Evolutionary conservation across 2,888 invertebrate species (phyloP).

Genomic region (Lathronympha strigana): DNA sequence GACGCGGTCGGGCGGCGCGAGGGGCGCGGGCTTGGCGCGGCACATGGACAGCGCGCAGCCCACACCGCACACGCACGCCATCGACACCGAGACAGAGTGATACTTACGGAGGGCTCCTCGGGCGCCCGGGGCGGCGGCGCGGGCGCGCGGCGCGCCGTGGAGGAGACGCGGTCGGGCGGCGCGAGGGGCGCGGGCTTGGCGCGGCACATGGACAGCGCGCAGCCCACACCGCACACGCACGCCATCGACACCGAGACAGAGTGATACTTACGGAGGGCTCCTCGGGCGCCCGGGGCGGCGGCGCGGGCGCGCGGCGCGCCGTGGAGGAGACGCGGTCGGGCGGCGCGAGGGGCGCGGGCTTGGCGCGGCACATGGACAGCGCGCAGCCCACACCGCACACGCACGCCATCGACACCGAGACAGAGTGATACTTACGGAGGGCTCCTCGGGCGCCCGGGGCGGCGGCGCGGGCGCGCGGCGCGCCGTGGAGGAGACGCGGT

Average conservation of each 20-base stretch:
- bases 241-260: constrained; percentile 59
- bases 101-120: not conserved
- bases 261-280: not conserved
- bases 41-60: not conserved
- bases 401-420: too few species aligned
- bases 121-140: not conserved
- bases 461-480: constrained; percentile 60
- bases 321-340: constrained; percentile 74
- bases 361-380: constrained; percentile 46
- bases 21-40: too few species aligned
- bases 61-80: too few species aligned
- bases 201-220: constrained; percentile 86
- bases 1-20: constrained; percentile 57
- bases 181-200: constrained; percentile 59
- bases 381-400: too few species aligned
- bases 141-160: constrained; percentile 58
- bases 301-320: constrained; percentile 49
- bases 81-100: too few species aligned
- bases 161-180: constrained; percentile 70
- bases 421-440: not conserved
- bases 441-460: not conserved
- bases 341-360: too few species aligned
- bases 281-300: not conserved
- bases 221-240: constrained; percentile 85
- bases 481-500: constrained; percentile 72